These are phyloP conservation scores for Lathamus discolor DNA, from an alignment of 2,113 vertebrate genomes.

Conservation along the genomic window DNA sequence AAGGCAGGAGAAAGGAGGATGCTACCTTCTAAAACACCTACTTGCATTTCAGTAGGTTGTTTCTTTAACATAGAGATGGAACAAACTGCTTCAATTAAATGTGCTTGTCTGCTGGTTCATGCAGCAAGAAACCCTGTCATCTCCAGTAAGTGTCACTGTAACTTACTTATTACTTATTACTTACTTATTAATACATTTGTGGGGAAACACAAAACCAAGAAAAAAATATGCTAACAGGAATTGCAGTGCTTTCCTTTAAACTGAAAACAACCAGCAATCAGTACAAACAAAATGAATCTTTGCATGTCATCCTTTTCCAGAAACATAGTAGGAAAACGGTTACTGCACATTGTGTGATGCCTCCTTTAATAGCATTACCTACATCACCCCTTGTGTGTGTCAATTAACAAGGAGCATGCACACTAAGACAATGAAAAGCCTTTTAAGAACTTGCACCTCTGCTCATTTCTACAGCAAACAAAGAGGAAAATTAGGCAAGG, in stretches of 20 bases:
- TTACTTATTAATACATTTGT: neutral
- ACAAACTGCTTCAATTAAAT: neutral
- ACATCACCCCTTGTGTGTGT: neutral
- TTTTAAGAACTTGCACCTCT: neutral
- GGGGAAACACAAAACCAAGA: neutral
- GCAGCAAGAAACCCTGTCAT: neutral
- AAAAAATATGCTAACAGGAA: neutral
- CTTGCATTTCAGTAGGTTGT: neutral
- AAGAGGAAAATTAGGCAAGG: neutral
- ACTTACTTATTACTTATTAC: neutral
- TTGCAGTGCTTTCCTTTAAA: neutral
- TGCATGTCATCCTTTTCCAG: neutral
- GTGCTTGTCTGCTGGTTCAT: neutral
- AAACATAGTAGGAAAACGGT: neutral
- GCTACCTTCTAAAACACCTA: neutral
- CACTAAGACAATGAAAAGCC: neutral
- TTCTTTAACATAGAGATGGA: neutral
- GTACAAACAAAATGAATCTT: neutral
- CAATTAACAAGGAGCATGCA: neutral
- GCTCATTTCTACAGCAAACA: neutral
- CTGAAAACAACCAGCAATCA: neutral
- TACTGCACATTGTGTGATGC: neutral
- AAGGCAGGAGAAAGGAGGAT: neutral
- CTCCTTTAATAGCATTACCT: neutral
- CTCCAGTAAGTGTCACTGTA: neutral